Percentiles rank a stretch among this genome's conserved stretches.
phyloP scores from a whole-genome alignment of 92 coral and sea anemone genomes.

The Blastomussa wellsi region DNA sequence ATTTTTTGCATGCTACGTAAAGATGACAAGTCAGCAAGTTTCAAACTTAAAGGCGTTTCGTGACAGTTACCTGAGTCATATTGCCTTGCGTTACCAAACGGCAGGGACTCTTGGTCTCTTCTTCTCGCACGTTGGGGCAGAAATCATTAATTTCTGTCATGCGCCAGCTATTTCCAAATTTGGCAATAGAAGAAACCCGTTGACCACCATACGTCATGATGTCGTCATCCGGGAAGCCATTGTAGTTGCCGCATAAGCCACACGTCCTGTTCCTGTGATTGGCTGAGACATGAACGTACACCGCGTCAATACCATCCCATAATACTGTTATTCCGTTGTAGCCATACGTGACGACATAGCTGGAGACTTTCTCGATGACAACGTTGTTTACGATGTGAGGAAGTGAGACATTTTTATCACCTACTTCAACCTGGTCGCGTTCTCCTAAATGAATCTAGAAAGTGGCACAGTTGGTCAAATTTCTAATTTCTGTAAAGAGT shows the following conservation, averaged over 20 bases:
- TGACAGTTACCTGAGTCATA: slow-evolving; percentile 21
- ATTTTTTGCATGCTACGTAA: neutral
- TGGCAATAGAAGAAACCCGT: slow-evolving; percentile 73
- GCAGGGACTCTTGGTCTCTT: slow-evolving; percentile 48
- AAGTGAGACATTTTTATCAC: slow-evolving; percentile 65
- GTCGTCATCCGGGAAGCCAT: slow-evolving; percentile 79
- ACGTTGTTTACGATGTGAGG: slow-evolving; percentile 79
- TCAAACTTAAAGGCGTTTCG: neutral
- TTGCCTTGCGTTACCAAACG: slow-evolving; percentile 23
- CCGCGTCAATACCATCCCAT: slow-evolving; percentile 84
- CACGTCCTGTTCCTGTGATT: slow-evolving; percentile 85
- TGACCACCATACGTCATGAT: slow-evolving; percentile 72
- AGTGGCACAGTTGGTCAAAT: neutral
- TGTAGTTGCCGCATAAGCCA: slow-evolving; percentile 93
- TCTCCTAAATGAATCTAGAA: slow-evolving; percentile 66
- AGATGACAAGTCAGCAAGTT: neutral
- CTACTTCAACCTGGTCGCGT: slow-evolving; percentile 62
- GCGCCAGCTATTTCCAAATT: slow-evolving; percentile 90
- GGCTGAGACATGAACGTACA: slow-evolving; percentile 74
- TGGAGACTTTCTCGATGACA: slow-evolving; percentile 76
- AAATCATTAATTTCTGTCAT: slow-evolving; percentile 70
- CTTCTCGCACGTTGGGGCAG: slow-evolving; percentile 67
- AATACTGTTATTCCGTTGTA: slow-evolving; percentile 81
- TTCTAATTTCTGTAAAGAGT: too few species aligned
- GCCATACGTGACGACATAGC: slow-evolving; percentile 76